Conservation (phyloP, 2,113 vertebrate genomes). For the Mugil cephalus region DNA sequence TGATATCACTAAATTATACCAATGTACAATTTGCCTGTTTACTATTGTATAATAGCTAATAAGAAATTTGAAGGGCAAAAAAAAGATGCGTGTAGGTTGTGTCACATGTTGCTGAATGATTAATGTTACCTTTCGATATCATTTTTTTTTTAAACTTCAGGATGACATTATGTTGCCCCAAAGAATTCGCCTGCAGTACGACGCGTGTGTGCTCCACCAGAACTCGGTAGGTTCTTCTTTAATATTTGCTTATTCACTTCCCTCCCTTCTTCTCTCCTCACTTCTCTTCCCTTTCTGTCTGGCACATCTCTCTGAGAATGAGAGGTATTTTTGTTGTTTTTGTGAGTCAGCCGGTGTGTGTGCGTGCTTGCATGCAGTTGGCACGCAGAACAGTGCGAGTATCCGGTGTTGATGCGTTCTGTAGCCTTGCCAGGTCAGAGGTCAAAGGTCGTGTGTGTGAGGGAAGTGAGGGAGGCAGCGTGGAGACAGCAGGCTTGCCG, state of each 20-base stretch:
- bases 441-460: slow-evolving; percentile 69
- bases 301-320: background rate
- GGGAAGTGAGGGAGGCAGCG: slow-evolving; percentile 69
- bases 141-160: slow-evolving; percentile 74
- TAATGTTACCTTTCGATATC: background rate
- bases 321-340: slow-evolving; percentile 9
- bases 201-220: slow-evolving; percentile 84
- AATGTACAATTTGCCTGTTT: too few relatives aligned
- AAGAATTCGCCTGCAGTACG: slow-evolving; percentile 89
- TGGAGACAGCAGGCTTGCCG: slow-evolving; percentile 72
- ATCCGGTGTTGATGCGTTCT: slow-evolving; percentile 73
- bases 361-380: slow-evolving; percentile 43
- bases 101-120: background rate
- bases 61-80: too few relatives aligned
- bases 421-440: slow-evolving; percentile 50
- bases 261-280: slow-evolving; percentile 6
- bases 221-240: slow-evolving; percentile 85
- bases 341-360: background rate
- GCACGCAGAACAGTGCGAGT: slow-evolving; percentile 51
- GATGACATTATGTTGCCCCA: slow-evolving; percentile 96
- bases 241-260: slow-evolving; percentile 42
- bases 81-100: background rate
- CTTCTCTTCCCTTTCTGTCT: slow-evolving; percentile 11
- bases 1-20: too few relatives aligned
- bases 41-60: too few relatives aligned